A percentile compares a stretch with the other conserved stretches of the same genome.
phyloP scores from a whole-genome alignment of 2,888 invertebrate genomes.

The Meandrusa payeni region DNA sequence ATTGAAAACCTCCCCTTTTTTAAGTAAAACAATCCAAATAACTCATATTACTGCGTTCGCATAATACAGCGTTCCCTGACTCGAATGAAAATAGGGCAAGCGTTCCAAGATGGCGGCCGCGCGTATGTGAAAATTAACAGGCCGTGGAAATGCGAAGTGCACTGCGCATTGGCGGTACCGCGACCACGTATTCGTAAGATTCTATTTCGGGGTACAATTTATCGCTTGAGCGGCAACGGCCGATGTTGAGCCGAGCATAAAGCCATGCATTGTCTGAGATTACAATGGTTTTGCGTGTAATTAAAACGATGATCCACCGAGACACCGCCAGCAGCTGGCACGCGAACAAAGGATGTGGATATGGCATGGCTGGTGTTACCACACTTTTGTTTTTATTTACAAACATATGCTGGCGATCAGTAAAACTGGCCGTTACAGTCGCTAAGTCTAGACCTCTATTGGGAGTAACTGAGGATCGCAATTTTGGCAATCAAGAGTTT shows the following conservation, averaged over 20 bases:
- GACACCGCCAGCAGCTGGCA: constrained; percentile 15
- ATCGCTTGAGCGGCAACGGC: constrained; percentile 11
- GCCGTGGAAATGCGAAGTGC: constrained; percentile 6
- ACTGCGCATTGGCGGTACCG: neutral
- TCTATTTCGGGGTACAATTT: constrained; percentile 23
- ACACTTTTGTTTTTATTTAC: too few species aligned
- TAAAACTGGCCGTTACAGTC: too few species aligned
- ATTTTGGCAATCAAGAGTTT: too few species aligned
- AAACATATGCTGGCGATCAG: too few species aligned
- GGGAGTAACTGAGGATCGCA: too few species aligned
- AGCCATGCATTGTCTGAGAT: constrained; percentile 18
- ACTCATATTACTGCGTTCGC: constrained; percentile 6
- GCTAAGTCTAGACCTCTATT: too few species aligned
- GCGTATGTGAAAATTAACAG: constrained; percentile 17
- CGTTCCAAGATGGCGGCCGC: constrained; percentile 5
- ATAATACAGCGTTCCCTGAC: constrained; percentile 1
- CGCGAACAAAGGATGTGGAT: constrained; percentile 19
- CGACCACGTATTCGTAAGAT: constrained; percentile 1
- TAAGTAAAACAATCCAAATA: too few species aligned
- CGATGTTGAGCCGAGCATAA: constrained; percentile 17
- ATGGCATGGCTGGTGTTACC: neutral
- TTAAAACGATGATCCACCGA: constrained; percentile 25
- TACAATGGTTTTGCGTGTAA: constrained; percentile 28
- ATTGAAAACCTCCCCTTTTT: too few species aligned
- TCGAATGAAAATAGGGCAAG: constrained; percentile 17